Evolutionary conservation across 2,797 vertebrate genomes (phyloP), one percentile per base, ranked within the genome.

Genomic region (Phoxinus dragarum): DNA sequence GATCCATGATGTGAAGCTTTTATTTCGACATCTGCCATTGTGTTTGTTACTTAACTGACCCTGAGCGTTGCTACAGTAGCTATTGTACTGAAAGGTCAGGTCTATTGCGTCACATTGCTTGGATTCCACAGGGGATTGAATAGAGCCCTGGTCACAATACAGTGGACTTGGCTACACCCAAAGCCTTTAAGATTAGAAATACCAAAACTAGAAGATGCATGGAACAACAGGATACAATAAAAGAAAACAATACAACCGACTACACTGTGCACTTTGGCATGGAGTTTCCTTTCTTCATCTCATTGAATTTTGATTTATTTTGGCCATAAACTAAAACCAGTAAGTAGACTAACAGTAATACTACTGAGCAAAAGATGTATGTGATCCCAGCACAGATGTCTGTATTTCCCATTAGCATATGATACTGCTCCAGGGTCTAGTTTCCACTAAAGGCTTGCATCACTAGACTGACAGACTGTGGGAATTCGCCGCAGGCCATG

Each of bases 41-140:
- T 73, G 73, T 76, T 81, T 86, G 27, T 31, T 78, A 23, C 81
- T 74, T 61, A 36, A 66, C 21, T 74, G 81, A 84, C 81, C 76
- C 71, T 54, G 77, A 54, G 76, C 8, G 19, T 47, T 76, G 73
- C 67, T 88, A 78, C 73, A 81, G 85, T 81, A 52, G 81, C 82
- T 81, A 74, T 64, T 82, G 82, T 75, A 52, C 69, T 40, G 49
- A 81, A 81, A 71, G 78, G 84, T 86, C 81, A 84, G 84, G 77
- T 54, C 5, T n/a, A 59, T 84, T 74, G 73, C 69, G 12, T 88
- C 80, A 86, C 73, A 66, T 36, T 71, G 81, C 67, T 79, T 68
- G 64, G 66, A 89, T 89, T 89, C 84, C 88, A 49, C 80, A 81
- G 77, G 27, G 67, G 73, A 88, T 88, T 87, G 56, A 73, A 67